Percentiles rank a stretch among this genome's conserved stretches.
phyloP scores from a whole-genome alignment of 1,140 invertebrate genomes.

The Listronotus oregonensis region DNA sequence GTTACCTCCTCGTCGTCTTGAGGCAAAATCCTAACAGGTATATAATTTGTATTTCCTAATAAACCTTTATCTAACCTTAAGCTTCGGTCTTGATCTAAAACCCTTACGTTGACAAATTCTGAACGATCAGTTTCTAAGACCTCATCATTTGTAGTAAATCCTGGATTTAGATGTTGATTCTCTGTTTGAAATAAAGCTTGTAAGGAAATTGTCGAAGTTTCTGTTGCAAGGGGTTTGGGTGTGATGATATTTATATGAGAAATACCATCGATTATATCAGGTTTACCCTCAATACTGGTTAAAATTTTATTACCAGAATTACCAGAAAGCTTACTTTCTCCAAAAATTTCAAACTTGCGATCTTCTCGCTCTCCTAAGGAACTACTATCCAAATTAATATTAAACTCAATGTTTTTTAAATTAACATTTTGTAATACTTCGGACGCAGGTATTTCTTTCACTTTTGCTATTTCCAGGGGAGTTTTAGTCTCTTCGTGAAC shows the following conservation, averaged over 20 bases:
- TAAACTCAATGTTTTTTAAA: slow-evolving; percentile 25
- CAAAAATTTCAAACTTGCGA: slow-evolving; percentile 47
- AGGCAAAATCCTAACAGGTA: slow-evolving; percentile 43
- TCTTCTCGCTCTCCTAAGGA: slow-evolving; percentile 34
- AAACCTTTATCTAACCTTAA: slow-evolving; percentile 13
- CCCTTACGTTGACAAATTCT: slow-evolving; percentile 49
- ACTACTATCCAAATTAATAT: slow-evolving; percentile 10
- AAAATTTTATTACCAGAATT: slow-evolving; percentile 20
- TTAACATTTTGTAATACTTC: slow-evolving; percentile 19
- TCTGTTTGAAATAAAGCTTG: slow-evolving; percentile 66
- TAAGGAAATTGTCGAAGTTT: slow-evolving; percentile 67
- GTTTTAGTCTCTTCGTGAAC: slow-evolving; percentile 10
- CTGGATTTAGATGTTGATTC: slow-evolving; percentile 37
- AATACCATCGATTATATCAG: slow-evolving; percentile 48
- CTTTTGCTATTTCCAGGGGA: slow-evolving; percentile 21
- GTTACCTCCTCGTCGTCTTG: slow-evolving; percentile 45
- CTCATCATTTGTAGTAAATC: slow-evolving; percentile 42
- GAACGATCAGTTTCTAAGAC: slow-evolving; percentile 49
- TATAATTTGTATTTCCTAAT: slow-evolving; percentile 21
- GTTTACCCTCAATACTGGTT: slow-evolving; percentile 1
- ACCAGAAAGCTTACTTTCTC: slow-evolving; percentile 31
- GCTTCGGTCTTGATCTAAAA: slow-evolving; percentile 41
- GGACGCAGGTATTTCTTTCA: slow-evolving; percentile 25
- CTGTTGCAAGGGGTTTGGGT: slow-evolving; percentile 50
- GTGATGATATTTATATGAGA: slow-evolving; percentile 52